Evolutionary conservation across 1,140 invertebrate genomes (phyloP).

Genomic region (Chlorops oryzae): DNA sequence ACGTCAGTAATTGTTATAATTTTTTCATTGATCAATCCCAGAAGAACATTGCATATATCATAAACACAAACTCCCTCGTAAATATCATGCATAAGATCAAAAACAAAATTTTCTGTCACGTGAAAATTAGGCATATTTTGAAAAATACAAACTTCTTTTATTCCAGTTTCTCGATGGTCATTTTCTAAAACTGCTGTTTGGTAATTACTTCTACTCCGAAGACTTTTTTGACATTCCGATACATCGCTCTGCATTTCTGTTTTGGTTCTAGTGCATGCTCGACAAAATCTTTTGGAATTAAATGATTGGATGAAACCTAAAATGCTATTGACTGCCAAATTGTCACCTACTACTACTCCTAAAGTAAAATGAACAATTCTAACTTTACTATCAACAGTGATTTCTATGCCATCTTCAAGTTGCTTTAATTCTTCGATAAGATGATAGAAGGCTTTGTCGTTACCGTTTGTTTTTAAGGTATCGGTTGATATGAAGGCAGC

Average conservation of each 20-base stretch:
- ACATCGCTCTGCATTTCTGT: conserved; percentile 8
- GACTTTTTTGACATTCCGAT: conserved; percentile 10
- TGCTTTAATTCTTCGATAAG: neutral
- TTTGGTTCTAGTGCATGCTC: conserved; percentile 24
- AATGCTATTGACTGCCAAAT: too few relatives aligned
- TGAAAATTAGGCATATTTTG: too few relatives aligned
- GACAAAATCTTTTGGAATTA: conserved; percentile 27
- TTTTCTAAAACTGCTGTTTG: conserved; percentile 2
- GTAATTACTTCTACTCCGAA: neutral
- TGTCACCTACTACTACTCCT: too few relatives aligned
- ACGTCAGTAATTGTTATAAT: too few relatives aligned
- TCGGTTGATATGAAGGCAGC: neutral
- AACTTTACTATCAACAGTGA: neutral
- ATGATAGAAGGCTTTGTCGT: neutral
- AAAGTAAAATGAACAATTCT: conserved; percentile 24
- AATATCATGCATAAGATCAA: too few relatives aligned
- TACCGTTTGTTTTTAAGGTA: neutral
- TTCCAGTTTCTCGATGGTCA: too few relatives aligned
- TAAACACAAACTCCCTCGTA: too few relatives aligned
- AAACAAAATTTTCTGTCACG: too few relatives aligned
- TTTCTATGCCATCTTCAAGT: conserved; percentile 4
- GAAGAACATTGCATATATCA: too few relatives aligned
- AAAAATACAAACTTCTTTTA: too few relatives aligned
- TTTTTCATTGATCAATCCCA: too few relatives aligned
- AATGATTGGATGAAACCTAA: conserved; percentile 28